Percentiles rank a stretch among this genome's conserved stretches.
These are phyloP conservation scores for Leptopilina boulardi DNA, from an alignment of 1,140 invertebrate genomes.

Conservation along the genomic window DNA sequence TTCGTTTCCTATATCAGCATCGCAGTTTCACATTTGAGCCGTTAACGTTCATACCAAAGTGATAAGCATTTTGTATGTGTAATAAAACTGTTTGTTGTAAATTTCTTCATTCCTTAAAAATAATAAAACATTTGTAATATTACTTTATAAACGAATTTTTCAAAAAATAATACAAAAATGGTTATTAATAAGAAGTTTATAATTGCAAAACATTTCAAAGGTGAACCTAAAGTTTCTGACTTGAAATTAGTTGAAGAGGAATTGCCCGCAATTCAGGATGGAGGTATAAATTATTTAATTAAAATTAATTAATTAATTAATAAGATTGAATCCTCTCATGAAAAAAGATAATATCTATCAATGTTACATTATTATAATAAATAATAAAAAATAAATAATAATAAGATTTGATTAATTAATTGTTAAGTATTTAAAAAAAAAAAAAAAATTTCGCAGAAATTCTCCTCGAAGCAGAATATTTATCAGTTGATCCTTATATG, in stretches of 20 bases:
- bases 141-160: too few relatives aligned
- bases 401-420: background rate
- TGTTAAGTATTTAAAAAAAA: background rate
- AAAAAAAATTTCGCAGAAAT: slow-evolving; percentile 76
- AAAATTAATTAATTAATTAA: background rate
- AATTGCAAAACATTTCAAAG: slow-evolving; percentile 79
- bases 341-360: too few relatives aligned
- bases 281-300: slow-evolving; percentile 67
- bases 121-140: too few relatives aligned
- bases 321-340: background rate
- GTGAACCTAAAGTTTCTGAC: slow-evolving; percentile 80
- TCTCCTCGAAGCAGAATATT: slow-evolving; percentile 80
- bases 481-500: slow-evolving; percentile 86
- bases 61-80: too few relatives aligned
- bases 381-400: background rate
- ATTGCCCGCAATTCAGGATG: slow-evolving; percentile 79
- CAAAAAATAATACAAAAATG: slow-evolving; percentile 65
- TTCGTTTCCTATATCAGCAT: too few relatives aligned
- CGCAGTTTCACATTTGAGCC: too few relatives aligned
- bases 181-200: slow-evolving; percentile 79
- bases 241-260: slow-evolving; percentile 81
- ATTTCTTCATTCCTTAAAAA: background rate
- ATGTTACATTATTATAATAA: background rate
- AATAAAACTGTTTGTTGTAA: too few relatives aligned
- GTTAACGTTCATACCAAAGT: too few relatives aligned